Conservation (phyloP, 2,113 vertebrate genomes). For the Python bivittatus region DNA sequence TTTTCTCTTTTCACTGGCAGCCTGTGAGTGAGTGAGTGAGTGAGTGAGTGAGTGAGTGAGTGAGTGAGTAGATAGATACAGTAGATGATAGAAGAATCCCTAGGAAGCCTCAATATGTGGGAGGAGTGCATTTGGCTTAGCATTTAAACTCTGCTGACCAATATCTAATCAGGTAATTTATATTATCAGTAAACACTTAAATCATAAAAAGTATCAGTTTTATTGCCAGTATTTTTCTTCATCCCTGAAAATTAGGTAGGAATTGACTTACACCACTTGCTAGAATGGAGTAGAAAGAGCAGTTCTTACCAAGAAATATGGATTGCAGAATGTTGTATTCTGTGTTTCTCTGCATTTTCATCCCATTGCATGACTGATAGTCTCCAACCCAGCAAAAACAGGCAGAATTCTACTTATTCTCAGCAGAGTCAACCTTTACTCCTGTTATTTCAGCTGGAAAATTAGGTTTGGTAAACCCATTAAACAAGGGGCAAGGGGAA, state of each 20-base stretch:
- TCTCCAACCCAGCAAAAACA: constrained; percentile 31
- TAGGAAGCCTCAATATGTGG: neutral
- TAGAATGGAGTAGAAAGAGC: neutral
- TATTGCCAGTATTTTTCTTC: neutral
- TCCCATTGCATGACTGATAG: constrained; percentile 15
- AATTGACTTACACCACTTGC: neutral
- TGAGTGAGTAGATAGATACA: too few species aligned
- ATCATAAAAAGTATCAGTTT: neutral
- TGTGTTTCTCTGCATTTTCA: constrained; percentile 9
- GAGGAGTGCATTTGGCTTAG: neutral
- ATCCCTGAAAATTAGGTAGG: neutral
- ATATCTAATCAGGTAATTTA: neutral
- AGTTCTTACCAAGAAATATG: neutral
- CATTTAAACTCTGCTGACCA: neutral
- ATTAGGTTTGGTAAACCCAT: constrained; percentile 37
- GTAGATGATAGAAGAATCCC: too few species aligned
- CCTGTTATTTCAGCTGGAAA: constrained; percentile 43
- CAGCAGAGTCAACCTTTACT: constrained; percentile 41
- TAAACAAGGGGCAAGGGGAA: constrained; percentile 34
- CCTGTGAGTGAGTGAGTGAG: too few species aligned
- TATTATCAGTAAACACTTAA: neutral
- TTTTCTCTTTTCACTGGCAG: neutral
- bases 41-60: too few species aligned
- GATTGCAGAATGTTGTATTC: constrained; percentile 31
- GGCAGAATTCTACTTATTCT: constrained; percentile 40